Conservation (phyloP, 2,797 vertebrate species). For the Alca torda region DNA sequence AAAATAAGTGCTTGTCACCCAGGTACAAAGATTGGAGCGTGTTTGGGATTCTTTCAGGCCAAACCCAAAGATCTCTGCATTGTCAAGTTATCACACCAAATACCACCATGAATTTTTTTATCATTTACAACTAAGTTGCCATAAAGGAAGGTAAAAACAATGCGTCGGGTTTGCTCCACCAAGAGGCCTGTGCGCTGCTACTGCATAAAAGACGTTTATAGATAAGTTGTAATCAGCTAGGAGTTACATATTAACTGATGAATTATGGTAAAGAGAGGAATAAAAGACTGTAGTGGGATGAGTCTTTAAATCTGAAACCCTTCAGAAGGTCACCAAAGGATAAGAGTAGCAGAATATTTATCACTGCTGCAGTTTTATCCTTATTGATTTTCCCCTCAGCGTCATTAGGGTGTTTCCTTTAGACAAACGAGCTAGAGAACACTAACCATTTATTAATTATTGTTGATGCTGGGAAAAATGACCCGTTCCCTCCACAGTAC, state of each 20-base stretch:
- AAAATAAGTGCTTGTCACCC: conserved; percentile 60
- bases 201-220: conserved; percentile 57
- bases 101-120: conserved; percentile 41
- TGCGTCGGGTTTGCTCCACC: neutral
- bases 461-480: conserved; percentile 53
- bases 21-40: conserved; percentile 56
- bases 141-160: conserved; percentile 39
- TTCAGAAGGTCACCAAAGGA: conserved; percentile 67
- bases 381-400: conserved; percentile 59
- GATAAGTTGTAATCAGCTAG: conserved; percentile 64
- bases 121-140: neutral
- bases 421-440: conserved; percentile 42
- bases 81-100: conserved; percentile 52
- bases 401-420: conserved; percentile 62
- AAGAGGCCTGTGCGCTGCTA: neutral
- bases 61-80: conserved; percentile 57
- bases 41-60: conserved; percentile 65
- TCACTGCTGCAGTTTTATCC: conserved; percentile 61
- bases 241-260: conserved; percentile 70
- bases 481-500: neutral
- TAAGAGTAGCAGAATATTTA: conserved; percentile 55
- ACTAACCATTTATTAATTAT: conserved; percentile 69
- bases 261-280: conserved; percentile 47
- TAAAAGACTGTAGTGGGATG: conserved; percentile 52
- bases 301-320: conserved; percentile 57